Conservation (phyloP, 37 sponge, comb jelly and placozoan genomes). For the Spongilla lacustris region DNA sequence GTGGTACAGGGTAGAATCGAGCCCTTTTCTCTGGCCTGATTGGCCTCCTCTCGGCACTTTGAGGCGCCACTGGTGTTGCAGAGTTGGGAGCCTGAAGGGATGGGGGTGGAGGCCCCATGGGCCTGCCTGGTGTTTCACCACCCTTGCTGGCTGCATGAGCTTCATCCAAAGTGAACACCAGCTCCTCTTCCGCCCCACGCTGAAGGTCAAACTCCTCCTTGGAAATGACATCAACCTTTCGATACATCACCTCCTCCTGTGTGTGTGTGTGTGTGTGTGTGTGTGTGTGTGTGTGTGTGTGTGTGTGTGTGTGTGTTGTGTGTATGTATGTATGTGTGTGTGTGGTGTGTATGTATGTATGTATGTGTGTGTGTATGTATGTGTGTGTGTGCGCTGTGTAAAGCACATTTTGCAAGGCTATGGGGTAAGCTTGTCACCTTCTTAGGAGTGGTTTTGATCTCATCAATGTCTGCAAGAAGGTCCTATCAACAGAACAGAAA, state of each 20-base stretch:
- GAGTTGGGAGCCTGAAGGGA: not conserved
- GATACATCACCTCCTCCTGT: slow-evolving; percentile 18
- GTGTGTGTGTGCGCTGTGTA: no score
- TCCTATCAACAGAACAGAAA: not conserved
- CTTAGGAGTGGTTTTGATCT: not conserved
- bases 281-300: no score
- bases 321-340: no score
- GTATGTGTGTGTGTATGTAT: no score
- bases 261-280: no score
- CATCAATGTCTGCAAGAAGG: not conserved
- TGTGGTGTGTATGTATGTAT: no score
- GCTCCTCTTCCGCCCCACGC: slow-evolving; percentile 24
- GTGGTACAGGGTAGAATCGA: slow-evolving; percentile 82
- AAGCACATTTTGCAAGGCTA: no score
- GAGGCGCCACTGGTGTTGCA: not conserved
- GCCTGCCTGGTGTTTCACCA: not conserved
- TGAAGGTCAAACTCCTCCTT: slow-evolving; percentile 80
- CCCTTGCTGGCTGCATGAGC: not conserved
- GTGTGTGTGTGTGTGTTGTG: no score
- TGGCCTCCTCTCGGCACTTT: not conserved
- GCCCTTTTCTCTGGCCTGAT: slow-evolving; percentile 26
- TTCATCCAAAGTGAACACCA: slow-evolving; percentile 24
- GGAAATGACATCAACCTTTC: slow-evolving; percentile 70
- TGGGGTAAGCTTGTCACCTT: not conserved
- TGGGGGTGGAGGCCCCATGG: not conserved